A percentile compares a stretch with the other conserved stretches of the same genome.
Evolutionary conservation across 2,113 vertebrate species (phyloP).

Genomic region (Silurus meridionalis): DNA sequence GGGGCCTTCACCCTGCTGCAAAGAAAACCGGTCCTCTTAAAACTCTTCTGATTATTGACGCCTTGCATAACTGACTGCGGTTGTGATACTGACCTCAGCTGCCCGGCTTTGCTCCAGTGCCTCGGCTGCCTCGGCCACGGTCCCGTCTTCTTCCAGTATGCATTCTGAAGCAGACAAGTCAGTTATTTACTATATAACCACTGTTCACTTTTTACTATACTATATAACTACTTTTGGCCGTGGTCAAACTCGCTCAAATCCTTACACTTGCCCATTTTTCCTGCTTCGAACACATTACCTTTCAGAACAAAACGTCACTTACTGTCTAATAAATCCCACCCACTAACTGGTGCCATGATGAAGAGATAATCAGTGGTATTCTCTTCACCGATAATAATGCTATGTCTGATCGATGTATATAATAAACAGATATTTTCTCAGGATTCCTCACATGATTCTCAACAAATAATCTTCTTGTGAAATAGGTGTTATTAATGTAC

Average conservation of each 20-base stretch:
- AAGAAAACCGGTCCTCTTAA: not conserved
- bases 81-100: slow-evolving; percentile 55
- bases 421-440: not conserved
- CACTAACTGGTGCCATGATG: no score
- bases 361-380: no score
- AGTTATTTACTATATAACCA: no score
- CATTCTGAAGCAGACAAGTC: slow-evolving; percentile 49
- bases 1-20: slow-evolving; percentile 67
- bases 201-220: no score
- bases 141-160: slow-evolving; percentile 54
- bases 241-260: no score
- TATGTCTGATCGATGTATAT: no score
- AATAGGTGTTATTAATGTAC: not conserved
- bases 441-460: not conserved
- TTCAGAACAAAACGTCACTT: no score
- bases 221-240: no score
- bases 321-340: no score
- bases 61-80: not conserved
- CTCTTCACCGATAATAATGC: no score
- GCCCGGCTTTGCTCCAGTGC: slow-evolving; percentile 56
- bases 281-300: no score
- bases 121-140: slow-evolving; percentile 49
- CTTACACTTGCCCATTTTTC: no score
- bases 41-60: not conserved
- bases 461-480: not conserved